Conservation (phyloP, 2,888 invertebrate species). For the Diplazon laetatorius region DNA sequence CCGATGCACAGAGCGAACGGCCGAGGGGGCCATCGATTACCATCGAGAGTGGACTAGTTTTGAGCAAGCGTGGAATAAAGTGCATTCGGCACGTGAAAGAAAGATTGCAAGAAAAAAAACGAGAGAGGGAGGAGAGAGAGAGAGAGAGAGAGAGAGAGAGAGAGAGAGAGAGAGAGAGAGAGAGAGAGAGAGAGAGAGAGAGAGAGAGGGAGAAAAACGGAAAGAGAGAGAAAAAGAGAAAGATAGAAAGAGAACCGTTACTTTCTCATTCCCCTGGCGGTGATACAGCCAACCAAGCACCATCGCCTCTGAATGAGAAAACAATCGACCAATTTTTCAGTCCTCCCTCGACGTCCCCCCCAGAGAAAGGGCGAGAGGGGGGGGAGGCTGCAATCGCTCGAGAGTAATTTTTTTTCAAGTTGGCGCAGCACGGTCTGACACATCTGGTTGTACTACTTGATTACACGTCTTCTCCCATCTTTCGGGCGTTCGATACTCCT, state of each 20-base stretch:
- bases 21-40: conserved; percentile 56
- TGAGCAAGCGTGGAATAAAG: conserved; percentile 58
- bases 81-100: conserved; percentile 44
- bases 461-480: conserved; percentile 1
- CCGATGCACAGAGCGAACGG: conserved; percentile 26
- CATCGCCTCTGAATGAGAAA: conserved; percentile 50
- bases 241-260: neutral
- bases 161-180: no score
- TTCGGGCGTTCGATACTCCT: conserved; percentile 9
- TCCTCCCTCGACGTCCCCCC: conserved; percentile 11
- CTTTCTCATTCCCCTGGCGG: neutral
- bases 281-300: conserved; percentile 19
- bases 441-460: conserved; percentile 30
- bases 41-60: conserved; percentile 61
- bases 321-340: conserved; percentile 64
- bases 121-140: no score
- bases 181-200: no score
- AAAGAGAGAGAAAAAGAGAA: no score
- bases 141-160: conserved; percentile 53
- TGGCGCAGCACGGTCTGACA: conserved; percentile 30
- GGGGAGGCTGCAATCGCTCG: conserved; percentile 37
- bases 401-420: conserved; percentile 54
- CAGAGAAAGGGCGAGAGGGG: no score
- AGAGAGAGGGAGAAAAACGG: no score
- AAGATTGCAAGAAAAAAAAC: conserved; percentile 10